These are phyloP conservation scores for Drosophila bipectinata DNA, from an alignment of 1,140 invertebrate genomes.

Conservation along the genomic window DNA sequence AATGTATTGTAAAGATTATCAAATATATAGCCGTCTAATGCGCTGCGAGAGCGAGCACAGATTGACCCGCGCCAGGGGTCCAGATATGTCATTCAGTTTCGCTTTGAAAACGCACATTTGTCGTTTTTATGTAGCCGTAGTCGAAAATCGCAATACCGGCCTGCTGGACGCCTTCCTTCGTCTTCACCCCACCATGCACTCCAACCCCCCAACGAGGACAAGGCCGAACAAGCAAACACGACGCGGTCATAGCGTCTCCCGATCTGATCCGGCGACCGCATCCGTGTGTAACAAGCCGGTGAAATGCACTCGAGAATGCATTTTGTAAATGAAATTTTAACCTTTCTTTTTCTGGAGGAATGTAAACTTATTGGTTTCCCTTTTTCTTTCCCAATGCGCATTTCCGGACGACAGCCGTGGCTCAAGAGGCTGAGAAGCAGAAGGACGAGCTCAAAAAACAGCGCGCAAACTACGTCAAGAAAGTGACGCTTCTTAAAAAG, in stretches of 20 bases:
- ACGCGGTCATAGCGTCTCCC: conserved; percentile 33
- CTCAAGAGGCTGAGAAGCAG: conserved; percentile 91
- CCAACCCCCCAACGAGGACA: conserved; percentile 50
- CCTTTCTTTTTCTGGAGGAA: conserved; percentile 48
- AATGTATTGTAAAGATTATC: conserved; percentile 53
- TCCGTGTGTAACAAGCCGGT: conserved; percentile 70
- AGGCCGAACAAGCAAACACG: conserved; percentile 48
- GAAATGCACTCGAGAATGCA: conserved; percentile 78
- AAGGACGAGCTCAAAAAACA: conserved; percentile 90
- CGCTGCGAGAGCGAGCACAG: conserved; percentile 38
- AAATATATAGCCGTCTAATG: conserved; percentile 47
- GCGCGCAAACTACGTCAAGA: conserved; percentile 90
- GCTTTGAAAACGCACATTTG: conserved; percentile 39
- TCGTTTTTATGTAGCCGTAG: conserved; percentile 54
- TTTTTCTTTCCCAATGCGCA: conserved; percentile 45
- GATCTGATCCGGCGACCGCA: conserved; percentile 58
- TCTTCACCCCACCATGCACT: conserved; percentile 53
- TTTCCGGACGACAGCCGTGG: conserved; percentile 86
- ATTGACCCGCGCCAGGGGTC: conserved; percentile 34
- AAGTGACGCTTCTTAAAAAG: conserved; percentile 88
- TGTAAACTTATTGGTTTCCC: conserved; percentile 42
- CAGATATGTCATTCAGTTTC: conserved; percentile 38
- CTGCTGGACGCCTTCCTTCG: conserved; percentile 47
- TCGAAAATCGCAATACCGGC: conserved; percentile 34
- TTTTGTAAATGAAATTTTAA: conserved; percentile 82